These are phyloP conservation scores for Clostera curtula DNA, from an alignment of 2,888 invertebrate genomes.

Conservation along the genomic window DNA sequence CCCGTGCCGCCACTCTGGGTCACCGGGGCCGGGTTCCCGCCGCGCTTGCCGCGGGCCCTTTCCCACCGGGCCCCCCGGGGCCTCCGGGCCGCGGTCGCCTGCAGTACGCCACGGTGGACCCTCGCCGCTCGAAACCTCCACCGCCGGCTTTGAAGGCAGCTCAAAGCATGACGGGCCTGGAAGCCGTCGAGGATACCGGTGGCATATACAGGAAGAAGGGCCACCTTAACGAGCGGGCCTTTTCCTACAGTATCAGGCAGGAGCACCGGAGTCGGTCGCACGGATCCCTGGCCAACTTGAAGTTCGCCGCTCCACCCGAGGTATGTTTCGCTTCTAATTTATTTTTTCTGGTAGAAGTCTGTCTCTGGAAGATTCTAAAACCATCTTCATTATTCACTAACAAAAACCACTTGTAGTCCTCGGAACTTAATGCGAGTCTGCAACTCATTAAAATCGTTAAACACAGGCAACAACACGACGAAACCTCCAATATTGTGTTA, in stretches of 20 bases:
- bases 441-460: too few species aligned
- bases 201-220: conserved; percentile 93
- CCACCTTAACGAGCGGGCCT: conserved; percentile 93
- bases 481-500: too few species aligned
- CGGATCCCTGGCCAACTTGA: conserved; percentile 92
- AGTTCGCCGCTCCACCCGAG: conserved; percentile 86
- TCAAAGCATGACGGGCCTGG: conserved; percentile 79
- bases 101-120: conserved; percentile 78
- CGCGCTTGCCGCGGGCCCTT: conserved; percentile 65
- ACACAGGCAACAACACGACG: too few species aligned
- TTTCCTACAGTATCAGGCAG: conserved; percentile 94
- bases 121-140: conserved; percentile 78
- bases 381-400: too few species aligned
- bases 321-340: conserved; percentile 39
- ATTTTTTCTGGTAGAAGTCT: conserved; percentile 2
- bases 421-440: too few species aligned
- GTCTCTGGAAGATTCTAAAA: too few species aligned
- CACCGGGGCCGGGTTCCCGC: conserved; percentile 76
- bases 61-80: conserved; percentile 46
- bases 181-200: conserved; percentile 76
- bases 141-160: conserved; percentile 79
- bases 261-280: conserved; percentile 95
- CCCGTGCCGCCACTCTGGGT: conserved; percentile 66
- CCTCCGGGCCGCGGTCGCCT: conserved; percentile 52
- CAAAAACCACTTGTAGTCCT: too few species aligned